Evolutionary conservation across 1,140 invertebrate genomes (phyloP).

Genomic region (Thaumatotibia leucotreta): DNA sequence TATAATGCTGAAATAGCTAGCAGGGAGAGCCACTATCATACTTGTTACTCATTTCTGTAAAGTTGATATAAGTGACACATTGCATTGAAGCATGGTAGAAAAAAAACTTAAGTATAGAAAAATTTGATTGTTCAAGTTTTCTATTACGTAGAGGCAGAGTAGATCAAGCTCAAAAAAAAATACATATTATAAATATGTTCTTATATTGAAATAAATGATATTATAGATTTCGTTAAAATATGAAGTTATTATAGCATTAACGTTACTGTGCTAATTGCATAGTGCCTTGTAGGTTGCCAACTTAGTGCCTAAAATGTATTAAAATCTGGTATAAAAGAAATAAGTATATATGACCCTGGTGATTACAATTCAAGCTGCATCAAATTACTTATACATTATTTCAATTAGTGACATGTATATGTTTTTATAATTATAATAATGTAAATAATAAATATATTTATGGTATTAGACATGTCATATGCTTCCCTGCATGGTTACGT

Average conservation of each 20-base stretch:
- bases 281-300: slow-evolving; percentile 78
- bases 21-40: slow-evolving; percentile 26
- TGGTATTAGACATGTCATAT: not conserved
- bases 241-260: slow-evolving; percentile 48
- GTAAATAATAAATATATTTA: not conserved
- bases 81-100: not conserved
- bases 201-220: slow-evolving; percentile 23
- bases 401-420: not conserved
- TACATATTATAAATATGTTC: slow-evolving; percentile 11
- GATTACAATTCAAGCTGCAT: not conserved
- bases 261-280: slow-evolving; percentile 75
- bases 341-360: not conserved
- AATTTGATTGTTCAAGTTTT: not conserved
- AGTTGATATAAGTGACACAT: not conserved
- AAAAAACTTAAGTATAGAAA: not conserved
- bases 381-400: not conserved
- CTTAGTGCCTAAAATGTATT: slow-evolving; percentile 76
- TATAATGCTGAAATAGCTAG: slow-evolving; percentile 10
- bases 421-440: not conserved
- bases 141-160: slow-evolving; percentile 9
- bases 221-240: slow-evolving; percentile 34
- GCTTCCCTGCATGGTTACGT: not conserved
- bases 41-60: not conserved
- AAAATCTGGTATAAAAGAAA: slow-evolving; percentile 58
- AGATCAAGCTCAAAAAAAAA: slow-evolving; percentile 4